phyloP scores from a whole-genome alignment of 2,113 vertebrate genomes.

The Phyllostomus hastatus region DNA sequence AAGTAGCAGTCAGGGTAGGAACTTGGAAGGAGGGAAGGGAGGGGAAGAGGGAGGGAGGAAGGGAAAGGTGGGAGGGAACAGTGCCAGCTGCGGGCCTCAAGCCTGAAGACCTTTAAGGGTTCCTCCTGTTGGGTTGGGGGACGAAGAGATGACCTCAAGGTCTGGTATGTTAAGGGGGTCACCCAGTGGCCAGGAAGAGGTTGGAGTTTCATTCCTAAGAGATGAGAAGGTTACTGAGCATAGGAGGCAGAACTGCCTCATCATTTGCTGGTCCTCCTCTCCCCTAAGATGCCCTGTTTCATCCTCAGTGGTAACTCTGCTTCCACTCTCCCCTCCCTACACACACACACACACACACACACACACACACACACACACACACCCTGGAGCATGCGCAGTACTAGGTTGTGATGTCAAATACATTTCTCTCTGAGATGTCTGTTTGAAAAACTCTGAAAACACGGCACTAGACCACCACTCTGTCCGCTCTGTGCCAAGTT shows the following conservation, averaged over 20 bases:
- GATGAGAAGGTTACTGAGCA: neutral
- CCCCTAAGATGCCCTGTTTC: neutral
- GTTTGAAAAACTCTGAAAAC: neutral
- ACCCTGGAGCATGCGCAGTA: neutral
- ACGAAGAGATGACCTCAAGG: neutral
- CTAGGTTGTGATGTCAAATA: neutral
- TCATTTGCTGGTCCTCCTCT: neutral
- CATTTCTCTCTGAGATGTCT: neutral
- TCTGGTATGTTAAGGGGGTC: neutral
- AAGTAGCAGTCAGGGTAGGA: neutral
- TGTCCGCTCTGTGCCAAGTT: neutral
- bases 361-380: neutral
- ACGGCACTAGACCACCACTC: neutral
- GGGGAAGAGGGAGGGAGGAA: neutral
- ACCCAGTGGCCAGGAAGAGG: neutral
- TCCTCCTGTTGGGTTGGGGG: neutral
- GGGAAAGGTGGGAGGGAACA: neutral
- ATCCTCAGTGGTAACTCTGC: neutral
- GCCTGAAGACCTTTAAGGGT: neutral
- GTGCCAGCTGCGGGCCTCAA: accelerated
- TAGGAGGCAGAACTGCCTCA: neutral
- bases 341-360: neutral
- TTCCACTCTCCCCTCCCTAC: too few species aligned
- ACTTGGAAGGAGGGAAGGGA: neutral
- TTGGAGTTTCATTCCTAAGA: neutral